These are phyloP conservation scores for Rhagonycha lutea DNA, from an alignment of 2,888 invertebrate species.

Conservation along the genomic window DNA sequence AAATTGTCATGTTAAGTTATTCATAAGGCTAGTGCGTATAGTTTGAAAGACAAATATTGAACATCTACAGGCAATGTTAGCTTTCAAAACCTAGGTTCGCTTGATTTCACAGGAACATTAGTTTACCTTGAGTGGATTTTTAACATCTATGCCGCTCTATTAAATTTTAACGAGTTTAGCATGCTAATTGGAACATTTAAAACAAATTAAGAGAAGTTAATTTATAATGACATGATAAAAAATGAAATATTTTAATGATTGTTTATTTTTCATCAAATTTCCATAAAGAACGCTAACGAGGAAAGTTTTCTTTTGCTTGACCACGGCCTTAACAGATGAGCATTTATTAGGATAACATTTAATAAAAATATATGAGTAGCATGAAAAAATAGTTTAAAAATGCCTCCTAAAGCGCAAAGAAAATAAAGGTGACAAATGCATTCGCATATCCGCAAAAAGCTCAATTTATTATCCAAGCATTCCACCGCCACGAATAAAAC, in stretches of 20 bases:
- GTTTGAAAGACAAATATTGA: conserved; percentile 4
- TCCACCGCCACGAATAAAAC: conserved; percentile 33
- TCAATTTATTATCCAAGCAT: conserved; percentile 48
- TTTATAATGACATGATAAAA: neutral
- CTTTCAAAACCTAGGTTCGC: neutral
- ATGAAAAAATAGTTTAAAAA: conserved; percentile 21
- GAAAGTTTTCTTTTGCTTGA: neutral
- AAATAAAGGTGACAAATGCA: conserved; percentile 48
- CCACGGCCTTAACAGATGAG: neutral
- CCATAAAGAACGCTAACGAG: neutral
- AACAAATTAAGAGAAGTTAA: neutral
- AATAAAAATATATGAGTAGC: neutral
- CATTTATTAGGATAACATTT: neutral
- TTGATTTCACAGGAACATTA: neutral
- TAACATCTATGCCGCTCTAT: neutral
- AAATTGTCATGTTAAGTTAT: neutral
- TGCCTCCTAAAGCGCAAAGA: conserved; percentile 23
- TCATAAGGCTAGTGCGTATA: neutral
- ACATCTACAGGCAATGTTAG: neutral
- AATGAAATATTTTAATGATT: neutral
- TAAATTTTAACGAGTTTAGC: neutral
- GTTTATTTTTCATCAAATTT: neutral
- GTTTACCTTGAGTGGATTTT: neutral
- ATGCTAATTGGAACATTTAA: neutral
- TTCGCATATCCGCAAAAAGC: conserved; percentile 45